A percentile compares a stretch with the other conserved stretches of the same genome.
These are phyloP conservation scores for Notarius lentiginosus DNA, from an alignment of 2,113 vertebrate genomes.

Conservation along the genomic window DNA sequence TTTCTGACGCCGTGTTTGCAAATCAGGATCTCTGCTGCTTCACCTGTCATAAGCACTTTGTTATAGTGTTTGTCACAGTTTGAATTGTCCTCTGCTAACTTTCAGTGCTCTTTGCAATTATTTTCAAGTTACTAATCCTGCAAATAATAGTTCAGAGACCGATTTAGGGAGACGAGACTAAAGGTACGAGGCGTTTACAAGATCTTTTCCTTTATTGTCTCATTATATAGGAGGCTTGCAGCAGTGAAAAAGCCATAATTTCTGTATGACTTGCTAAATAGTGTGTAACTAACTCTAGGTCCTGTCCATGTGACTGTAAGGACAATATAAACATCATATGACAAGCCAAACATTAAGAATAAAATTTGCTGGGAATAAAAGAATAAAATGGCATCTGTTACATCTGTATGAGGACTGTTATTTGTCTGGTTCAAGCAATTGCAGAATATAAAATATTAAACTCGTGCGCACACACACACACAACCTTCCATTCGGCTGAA, in stretches of 20 bases:
- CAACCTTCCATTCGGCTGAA: too few species aligned
- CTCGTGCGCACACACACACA: background rate
- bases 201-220: slow-evolving; percentile 23
- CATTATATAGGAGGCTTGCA: slow-evolving; percentile 19
- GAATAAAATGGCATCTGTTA: slow-evolving; percentile 20
- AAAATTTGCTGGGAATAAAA: slow-evolving; percentile 21
- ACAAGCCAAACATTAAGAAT: slow-evolving; percentile 8
- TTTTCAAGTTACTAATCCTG: background rate
- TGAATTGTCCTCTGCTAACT: slow-evolving; percentile 1
- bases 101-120: slow-evolving; percentile 10
- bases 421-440: slow-evolving; percentile 37
- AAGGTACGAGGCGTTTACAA: slow-evolving; percentile 40
- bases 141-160: slow-evolving; percentile 38
- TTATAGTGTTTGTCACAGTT: slow-evolving; percentile 7
- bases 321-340: slow-evolving; percentile 9
- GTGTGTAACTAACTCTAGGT: slow-evolving; percentile 26
- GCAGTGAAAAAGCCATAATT: slow-evolving; percentile 2
- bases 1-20: slow-evolving; percentile 41
- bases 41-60: slow-evolving; percentile 30
- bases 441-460: slow-evolving; percentile 42
- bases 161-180: slow-evolving; percentile 26
- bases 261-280: slow-evolving; percentile 19
- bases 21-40: slow-evolving; percentile 22
- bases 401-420: slow-evolving; percentile 16
- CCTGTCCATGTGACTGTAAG: slow-evolving; percentile 1